A percentile compares a stretch with the other conserved stretches of the same genome.
These are phyloP conservation scores for Lepidotrigona ventralis DNA, from an alignment of 1,140 invertebrate genomes.

Conservation along the genomic window DNA sequence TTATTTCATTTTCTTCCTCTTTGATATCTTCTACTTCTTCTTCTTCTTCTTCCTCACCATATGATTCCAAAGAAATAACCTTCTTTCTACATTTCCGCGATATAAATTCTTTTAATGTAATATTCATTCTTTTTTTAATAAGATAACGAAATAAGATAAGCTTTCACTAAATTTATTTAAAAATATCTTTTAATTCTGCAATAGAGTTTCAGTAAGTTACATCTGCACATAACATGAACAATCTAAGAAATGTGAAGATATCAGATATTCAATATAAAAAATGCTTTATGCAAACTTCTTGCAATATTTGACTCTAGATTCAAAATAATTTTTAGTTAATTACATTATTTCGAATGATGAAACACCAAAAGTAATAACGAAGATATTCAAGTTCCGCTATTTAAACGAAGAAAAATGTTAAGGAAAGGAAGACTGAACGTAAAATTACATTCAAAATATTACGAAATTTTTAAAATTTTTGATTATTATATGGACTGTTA, in stretches of 20 bases:
- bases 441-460: conserved; percentile 11
- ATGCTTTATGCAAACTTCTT: neutral
- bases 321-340: neutral
- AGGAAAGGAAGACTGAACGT: conserved; percentile 32
- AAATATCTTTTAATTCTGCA: neutral
- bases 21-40: conserved; percentile 17
- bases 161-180: neutral
- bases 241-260: neutral
- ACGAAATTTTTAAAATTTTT: neutral
- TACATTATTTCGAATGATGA: neutral
- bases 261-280: neutral
- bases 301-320: neutral
- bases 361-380: neutral
- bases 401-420: conserved; percentile 17
- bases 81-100: conserved; percentile 35
- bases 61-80: neutral
- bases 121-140: neutral
- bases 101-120: conserved; percentile 24
- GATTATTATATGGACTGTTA: neutral
- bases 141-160: neutral
- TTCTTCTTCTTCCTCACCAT: conserved; percentile 5
- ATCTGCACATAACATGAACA: neutral
- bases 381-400: neutral
- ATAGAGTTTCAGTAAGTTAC: too few species aligned
- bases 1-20: neutral